Evolutionary conservation across 2,113 vertebrate species (phyloP), one percentile per base, ranked within the genome.

Genomic region (Saccopteryx bilineata): DNA sequence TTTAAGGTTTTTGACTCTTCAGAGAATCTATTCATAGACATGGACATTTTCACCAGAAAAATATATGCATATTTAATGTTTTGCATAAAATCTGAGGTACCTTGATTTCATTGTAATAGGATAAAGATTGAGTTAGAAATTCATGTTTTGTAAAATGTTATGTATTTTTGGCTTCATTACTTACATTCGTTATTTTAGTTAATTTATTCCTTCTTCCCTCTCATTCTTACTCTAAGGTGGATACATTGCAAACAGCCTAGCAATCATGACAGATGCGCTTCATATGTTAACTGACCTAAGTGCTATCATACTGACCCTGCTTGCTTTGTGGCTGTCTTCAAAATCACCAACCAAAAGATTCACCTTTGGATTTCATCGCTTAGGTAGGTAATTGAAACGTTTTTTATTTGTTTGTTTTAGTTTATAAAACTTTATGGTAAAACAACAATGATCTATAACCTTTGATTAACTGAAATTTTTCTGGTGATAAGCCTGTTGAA

Each of bases 221-320:
- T 46, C 87, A 91, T 21, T 89, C 97, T 85, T 94, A n/a, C 95
- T 97, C 96, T 60, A 97, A 99, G 99, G 99, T 98, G 99, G 99
- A 92, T 99, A 99, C 94, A 82, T 99, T 84, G 99, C 99, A 76
- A 99, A 99, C 98, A 99, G 99, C 97, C 97, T 99, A 88, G 99
- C 99, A 89, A 99, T 99, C 89, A 99, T 99, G 99, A 99, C 99
- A 5, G 99, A 99, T 94, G 99, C 99, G 0, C 98, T 99, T 96
- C 99, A 99, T 97, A 99, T 99, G 99, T 97, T 99, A 76, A 99
- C 99, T 21, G 99, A 99, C 94, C 99, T 99, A 90, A 99, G 99
- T 14, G 99, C 99, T 82, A 99, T 99, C 97, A 97, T 99, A 96
- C 98, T 99, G 95, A 99, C 99, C 18, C 98, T 99, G 93, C 98